Conservation (phyloP, 2,888 invertebrate genomes). For the Glaucopsyche alexis region DNA sequence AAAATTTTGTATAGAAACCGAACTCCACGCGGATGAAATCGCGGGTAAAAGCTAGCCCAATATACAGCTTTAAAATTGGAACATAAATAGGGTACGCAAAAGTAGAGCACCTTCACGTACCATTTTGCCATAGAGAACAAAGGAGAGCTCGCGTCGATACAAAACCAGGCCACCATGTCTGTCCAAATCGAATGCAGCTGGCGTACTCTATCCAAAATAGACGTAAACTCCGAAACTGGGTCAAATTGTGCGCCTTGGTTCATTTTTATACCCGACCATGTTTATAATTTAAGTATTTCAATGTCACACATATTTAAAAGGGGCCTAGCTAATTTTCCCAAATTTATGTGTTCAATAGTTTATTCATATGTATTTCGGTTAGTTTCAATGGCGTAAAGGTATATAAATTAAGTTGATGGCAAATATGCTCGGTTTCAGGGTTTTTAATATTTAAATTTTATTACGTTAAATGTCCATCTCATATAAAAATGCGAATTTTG, state of each 20-base stretch:
- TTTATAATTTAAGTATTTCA: conserved; percentile 23
- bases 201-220: conserved; percentile 70
- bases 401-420: not conserved
- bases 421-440: not conserved
- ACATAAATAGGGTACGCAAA: conserved; percentile 11
- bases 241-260: conserved; percentile 58
- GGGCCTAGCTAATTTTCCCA: not conserved
- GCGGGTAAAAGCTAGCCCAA: too few relatives aligned
- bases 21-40: too few relatives aligned
- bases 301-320: conserved; percentile 28
- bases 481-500: not conserved
- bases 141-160: conserved; percentile 36
- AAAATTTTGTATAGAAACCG: too few relatives aligned
- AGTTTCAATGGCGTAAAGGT: not conserved
- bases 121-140: conserved; percentile 36
- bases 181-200: conserved; percentile 72
- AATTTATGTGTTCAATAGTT: conserved; percentile 9
- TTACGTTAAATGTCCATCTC: not conserved
- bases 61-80: too few relatives aligned
- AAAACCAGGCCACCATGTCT: conserved; percentile 47
- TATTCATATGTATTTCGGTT: conserved; percentile 18
- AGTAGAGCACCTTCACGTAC: not conserved
- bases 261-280: conserved; percentile 29
- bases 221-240: conserved; percentile 63
- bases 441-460: conserved; percentile 3